Conservation (phyloP, 1,140 invertebrate species). For the Drosophila grimshawi region DNA sequence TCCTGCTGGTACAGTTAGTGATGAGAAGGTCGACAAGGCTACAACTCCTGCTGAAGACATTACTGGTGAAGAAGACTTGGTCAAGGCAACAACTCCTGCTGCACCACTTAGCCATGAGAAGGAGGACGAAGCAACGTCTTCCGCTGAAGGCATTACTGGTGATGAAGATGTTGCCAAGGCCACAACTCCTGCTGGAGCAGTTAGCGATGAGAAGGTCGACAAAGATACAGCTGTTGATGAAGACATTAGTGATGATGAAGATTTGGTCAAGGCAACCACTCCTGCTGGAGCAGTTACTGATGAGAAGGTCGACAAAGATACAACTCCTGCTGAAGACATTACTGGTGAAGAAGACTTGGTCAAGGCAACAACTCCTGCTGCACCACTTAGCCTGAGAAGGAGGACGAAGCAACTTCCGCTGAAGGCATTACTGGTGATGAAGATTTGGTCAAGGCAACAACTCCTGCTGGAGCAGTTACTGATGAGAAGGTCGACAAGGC, state of each 20-base stretch:
- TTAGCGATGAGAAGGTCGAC: background rate
- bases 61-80: too few species aligned
- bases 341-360: slow-evolving; percentile 8
- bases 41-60: too few species aligned
- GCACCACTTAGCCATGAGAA: too few species aligned
- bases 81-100: too few species aligned
- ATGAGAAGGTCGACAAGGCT: too few species aligned
- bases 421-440: background rate
- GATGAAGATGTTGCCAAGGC: slow-evolving; percentile 4
- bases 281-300: background rate
- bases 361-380: slow-evolving; percentile 10
- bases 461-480: slow-evolving; percentile 9
- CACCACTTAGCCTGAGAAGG: too few species aligned
- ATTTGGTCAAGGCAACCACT: slow-evolving; percentile 6
- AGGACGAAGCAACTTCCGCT: slow-evolving; percentile 1
- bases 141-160: background rate
- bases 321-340: slow-evolving; percentile 5
- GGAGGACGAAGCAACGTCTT: accelerated
- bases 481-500: slow-evolving; percentile 2
- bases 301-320: slow-evolving; percentile 12
- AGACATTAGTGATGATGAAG: slow-evolving; percentile 3
- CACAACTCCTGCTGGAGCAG: slow-evolving; percentile 12
- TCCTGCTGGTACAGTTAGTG: too few species aligned
- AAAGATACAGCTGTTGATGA: slow-evolving; percentile 9
- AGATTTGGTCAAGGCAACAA: slow-evolving; percentile 19